Evolutionary conservation across 2,888 invertebrate species (phyloP).

Genomic region (Agrilus mali): DNA sequence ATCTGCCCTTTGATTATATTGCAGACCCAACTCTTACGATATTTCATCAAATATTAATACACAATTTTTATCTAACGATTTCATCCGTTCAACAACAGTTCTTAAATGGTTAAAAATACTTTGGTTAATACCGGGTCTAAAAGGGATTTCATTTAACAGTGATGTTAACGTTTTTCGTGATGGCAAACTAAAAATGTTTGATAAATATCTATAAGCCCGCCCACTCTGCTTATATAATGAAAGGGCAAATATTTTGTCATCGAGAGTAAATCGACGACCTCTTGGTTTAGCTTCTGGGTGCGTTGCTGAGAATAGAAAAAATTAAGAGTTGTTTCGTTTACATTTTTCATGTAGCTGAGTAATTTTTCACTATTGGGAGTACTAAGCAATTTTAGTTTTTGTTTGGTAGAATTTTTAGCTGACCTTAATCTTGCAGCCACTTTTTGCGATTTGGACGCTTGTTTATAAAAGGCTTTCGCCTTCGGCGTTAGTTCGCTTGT

Average conservation of each 20-base stretch:
- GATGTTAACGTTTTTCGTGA: background rate
- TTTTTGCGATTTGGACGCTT: too few relatives aligned
- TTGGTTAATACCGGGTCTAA: background rate
- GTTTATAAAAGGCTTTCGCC: too few relatives aligned
- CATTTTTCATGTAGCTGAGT: too few relatives aligned
- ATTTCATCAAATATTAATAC: background rate
- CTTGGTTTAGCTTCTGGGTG: conserved; percentile 2
- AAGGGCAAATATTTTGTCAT: too few relatives aligned
- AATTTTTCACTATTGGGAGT: too few relatives aligned
- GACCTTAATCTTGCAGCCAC: too few relatives aligned
- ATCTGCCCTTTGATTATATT: conserved; percentile 2
- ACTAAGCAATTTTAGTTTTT: too few relatives aligned
- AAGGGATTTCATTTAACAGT: conserved; percentile 2
- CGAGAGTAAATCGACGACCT: conserved; percentile 4
- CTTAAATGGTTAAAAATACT: conserved; percentile 1
- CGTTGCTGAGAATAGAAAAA: background rate
- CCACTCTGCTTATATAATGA: conserved; percentile 2
- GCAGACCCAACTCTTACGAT: background rate
- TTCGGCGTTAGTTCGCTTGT: too few relatives aligned
- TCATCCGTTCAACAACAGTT: background rate
- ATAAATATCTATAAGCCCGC: conserved; percentile 1
- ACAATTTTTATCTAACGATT: too few relatives aligned
- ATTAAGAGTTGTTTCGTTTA: background rate
- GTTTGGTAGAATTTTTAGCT: too few relatives aligned
- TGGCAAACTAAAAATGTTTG: conserved; percentile 7